These are phyloP conservation scores for Spisula subtruncata DNA, from an alignment of 2,888 invertebrate genomes.

Conservation along the genomic window DNA sequence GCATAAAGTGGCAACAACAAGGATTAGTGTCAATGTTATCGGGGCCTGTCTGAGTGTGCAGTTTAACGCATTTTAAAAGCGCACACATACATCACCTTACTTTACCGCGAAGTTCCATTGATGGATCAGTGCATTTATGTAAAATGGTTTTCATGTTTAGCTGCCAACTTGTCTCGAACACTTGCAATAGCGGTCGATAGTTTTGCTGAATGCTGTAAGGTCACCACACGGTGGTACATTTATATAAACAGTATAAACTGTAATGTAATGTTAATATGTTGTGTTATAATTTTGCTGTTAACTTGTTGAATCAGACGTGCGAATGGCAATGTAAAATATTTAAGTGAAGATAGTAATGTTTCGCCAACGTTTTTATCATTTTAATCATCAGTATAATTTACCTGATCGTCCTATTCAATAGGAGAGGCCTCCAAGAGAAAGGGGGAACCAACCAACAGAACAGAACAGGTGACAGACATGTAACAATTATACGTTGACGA, in stretches of 20 bases:
- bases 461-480: too few species aligned
- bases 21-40: background rate
- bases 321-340: too few species aligned
- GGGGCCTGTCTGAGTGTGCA: background rate
- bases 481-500: background rate
- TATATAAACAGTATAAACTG: too few species aligned
- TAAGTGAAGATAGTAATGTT: too few species aligned
- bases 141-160: background rate
- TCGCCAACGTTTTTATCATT: too few species aligned
- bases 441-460: too few species aligned
- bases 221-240: background rate
- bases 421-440: too few species aligned
- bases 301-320: too few species aligned
- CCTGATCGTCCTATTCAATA: too few species aligned
- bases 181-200: background rate
- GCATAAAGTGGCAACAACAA: background rate
- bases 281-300: too few species aligned
- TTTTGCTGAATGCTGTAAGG: background rate
- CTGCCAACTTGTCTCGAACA: background rate
- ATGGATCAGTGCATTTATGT: conserved; percentile 10
- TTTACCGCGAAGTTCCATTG: background rate
- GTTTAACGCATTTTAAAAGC: background rate
- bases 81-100: background rate
- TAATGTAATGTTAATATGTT: too few species aligned
- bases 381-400: too few species aligned